Base-by-base conservation (phyloP, 1,140 invertebrate species). In the Leptonema lineaticorne region DNA sequence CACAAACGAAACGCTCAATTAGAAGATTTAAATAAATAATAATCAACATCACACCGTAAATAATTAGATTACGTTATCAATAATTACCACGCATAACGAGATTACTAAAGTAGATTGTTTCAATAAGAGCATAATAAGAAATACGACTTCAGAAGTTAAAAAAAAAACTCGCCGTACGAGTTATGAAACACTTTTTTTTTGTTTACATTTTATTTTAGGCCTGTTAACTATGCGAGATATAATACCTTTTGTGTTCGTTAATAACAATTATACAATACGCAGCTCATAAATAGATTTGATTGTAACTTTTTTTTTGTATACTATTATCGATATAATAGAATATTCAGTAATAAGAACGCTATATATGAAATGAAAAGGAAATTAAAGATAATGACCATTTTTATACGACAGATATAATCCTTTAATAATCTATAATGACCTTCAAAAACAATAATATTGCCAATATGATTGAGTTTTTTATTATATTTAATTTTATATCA, bases 21-120 rank as follows among this genome's bases (percentile, higher is more conserved):
- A 48, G 6, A 48, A 48, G 16, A 14, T 48, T 16, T 5, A 20
- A 6, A 7, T 6, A 16, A 48, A 48, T 48, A 16, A 48, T 8
- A 20, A 48, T 14, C 48, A 9, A 6, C 20, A 24, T 2, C 18
- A 20, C 11, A 22, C 14, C 4, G 24, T 59, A 59, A 33, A 6
- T 64, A 64, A 64, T 64, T 64, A 30, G 62, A 50, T 64, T 29
- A 46, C 22, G 33, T 26, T 64, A 41, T 64, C 62, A 50, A 48
- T 46, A 29, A 50, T 64, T 64, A 46, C 37, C 11, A 24, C 22
- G 9, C 37, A 14, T 62, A 45, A 62, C 22, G 22, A 62, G 59
- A 62, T 62, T 62, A 62, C 20, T 4, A 64, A 50, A 18, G 62
- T 20, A 20, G 62, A 64, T 64, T 64, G 46, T 64, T 64, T 48